A percentile compares a stretch with the other conserved stretches of the same genome.
Evolutionary conservation across 2,797 vertebrate species (phyloP).

Genomic region (Distichodus sexfasciatus): DNA sequence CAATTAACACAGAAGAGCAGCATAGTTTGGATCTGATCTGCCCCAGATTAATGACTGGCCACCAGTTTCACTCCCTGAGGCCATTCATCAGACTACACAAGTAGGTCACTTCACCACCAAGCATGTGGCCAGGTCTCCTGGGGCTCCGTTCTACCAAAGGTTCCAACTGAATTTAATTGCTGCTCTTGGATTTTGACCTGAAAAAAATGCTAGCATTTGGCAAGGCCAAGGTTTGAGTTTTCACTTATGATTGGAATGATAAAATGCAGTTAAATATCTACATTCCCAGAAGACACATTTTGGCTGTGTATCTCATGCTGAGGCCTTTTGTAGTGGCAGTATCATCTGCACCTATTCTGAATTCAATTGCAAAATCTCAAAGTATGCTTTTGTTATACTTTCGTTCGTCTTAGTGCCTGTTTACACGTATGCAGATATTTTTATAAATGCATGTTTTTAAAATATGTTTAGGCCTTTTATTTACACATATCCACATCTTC

Average conservation of each 20-base stretch:
- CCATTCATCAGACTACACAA: slow-evolving; percentile 93
- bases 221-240: too few species aligned
- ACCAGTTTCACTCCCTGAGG: slow-evolving; percentile 78
- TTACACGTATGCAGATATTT: too few species aligned
- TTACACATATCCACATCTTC: too few species aligned
- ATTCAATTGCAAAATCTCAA: too few species aligned
- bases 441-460: too few species aligned
- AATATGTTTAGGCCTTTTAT: too few species aligned
- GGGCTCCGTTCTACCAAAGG: slow-evolving; percentile 70
- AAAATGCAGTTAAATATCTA: neutral
- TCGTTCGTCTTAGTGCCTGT: too few species aligned
- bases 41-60: slow-evolving; percentile 81
- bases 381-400: too few species aligned
- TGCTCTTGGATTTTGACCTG: slow-evolving; percentile 71
- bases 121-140: slow-evolving; percentile 67
- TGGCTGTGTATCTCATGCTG: too few species aligned
- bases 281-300: neutral
- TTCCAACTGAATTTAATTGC: slow-evolving; percentile 90
- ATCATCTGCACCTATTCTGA: too few species aligned
- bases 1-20: slow-evolving; percentile 76
- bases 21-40: slow-evolving; percentile 85
- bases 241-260: slow-evolving; percentile 1
- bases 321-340: too few species aligned
- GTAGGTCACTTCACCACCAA: slow-evolving; percentile 85
- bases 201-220: slow-evolving; percentile 70